phyloP scores from a whole-genome alignment of 2,888 invertebrate genomes.

The Oligia strigilis region DNA sequence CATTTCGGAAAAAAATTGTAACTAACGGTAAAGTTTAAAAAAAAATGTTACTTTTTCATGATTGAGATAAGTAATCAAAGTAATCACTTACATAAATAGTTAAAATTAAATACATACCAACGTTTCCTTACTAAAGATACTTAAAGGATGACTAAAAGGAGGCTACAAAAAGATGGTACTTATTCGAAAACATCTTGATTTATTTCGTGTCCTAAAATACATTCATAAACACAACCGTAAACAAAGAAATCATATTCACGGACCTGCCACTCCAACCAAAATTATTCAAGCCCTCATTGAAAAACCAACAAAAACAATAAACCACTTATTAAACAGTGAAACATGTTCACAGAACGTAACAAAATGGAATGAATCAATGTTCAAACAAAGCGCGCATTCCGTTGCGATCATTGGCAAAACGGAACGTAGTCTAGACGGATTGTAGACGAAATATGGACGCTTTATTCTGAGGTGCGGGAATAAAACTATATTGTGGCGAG shows the following conservation, averaged over 20 bases:
- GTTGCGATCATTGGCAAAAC: constrained; percentile 70
- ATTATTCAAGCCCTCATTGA: constrained; percentile 17
- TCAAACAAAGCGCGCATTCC: constrained; percentile 62
- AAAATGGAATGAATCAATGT: constrained; percentile 63
- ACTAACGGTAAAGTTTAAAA: background rate
- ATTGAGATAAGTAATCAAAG: background rate
- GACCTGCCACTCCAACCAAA: constrained; percentile 6
- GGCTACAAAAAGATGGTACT: too few species aligned
- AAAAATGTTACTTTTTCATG: background rate
- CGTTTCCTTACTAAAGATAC: background rate
- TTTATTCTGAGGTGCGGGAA: constrained; percentile 49
- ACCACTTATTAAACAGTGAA: constrained; percentile 51
- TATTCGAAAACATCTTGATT: background rate
- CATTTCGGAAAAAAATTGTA: background rate
- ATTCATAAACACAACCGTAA: background rate
- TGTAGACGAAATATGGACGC: constrained; percentile 66
- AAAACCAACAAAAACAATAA: constrained; percentile 42
- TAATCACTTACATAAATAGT: too few species aligned
- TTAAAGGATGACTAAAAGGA: background rate
- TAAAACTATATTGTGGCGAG: constrained; percentile 30
- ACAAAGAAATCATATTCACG: background rate
- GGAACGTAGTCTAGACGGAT: constrained; percentile 73
- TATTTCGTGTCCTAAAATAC: constrained; percentile 4
- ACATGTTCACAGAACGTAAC: constrained; percentile 48
- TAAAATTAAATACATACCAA: background rate